Conservation (phyloP, 2,113 vertebrate species). For the Chlamydotis undulata region DNA sequence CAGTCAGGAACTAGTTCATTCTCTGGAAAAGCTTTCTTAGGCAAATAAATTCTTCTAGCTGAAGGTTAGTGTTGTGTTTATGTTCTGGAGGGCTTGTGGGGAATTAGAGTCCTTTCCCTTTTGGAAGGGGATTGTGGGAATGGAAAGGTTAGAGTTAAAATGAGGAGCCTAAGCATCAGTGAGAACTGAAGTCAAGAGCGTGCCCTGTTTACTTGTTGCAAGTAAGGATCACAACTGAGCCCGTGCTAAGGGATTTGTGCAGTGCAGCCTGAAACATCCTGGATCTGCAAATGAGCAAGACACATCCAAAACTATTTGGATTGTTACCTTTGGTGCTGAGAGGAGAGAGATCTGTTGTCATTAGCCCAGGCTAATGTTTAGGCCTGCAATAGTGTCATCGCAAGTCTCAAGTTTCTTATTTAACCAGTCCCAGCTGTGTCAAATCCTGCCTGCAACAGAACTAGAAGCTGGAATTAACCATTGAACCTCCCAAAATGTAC, state of each 20-base stretch:
- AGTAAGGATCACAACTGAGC: not conserved
- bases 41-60: slow-evolving; percentile 25
- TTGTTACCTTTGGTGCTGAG: slow-evolving; percentile 10
- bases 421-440: slow-evolving; percentile 46
- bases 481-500: not conserved
- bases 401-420: slow-evolving; percentile 34
- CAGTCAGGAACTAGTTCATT: slow-evolving; percentile 14
- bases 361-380: not conserved
- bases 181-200: not conserved
- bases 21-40: slow-evolving; percentile 37
- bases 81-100: slow-evolving; percentile 23
- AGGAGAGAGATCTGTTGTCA: not conserved
- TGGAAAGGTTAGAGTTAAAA: not conserved
- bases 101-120: not conserved
- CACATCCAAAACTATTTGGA: not conserved
- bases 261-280: not conserved
- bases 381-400: not conserved
- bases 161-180: not conserved
- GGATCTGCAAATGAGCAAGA: not conserved
- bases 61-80: slow-evolving; percentile 26
- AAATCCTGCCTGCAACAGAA: slow-evolving; percentile 8
- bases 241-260: not conserved
- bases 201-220: not conserved
- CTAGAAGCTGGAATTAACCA: slow-evolving; percentile 38
- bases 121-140: not conserved